Evolutionary conservation across 2,888 invertebrate genomes (phyloP).

Genomic region (Ecliptopera silaceata): DNA sequence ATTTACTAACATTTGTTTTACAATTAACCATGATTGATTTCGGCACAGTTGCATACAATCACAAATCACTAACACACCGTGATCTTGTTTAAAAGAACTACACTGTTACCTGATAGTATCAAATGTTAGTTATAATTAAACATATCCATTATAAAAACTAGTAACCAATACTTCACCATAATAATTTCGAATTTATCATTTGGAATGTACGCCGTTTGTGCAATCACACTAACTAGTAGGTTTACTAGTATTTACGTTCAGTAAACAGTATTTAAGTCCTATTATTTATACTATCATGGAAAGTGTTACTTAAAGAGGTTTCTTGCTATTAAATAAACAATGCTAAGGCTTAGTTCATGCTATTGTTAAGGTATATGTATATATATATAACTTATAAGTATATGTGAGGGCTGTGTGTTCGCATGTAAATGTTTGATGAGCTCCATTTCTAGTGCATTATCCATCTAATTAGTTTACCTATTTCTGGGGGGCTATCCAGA

Average conservation of each 20-base stretch:
- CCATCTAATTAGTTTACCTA: too few relatives aligned
- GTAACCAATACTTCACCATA: background rate
- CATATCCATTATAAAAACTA: too few relatives aligned
- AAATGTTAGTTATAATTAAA: too few relatives aligned
- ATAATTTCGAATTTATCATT: conserved; percentile 12
- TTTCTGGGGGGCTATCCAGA: too few relatives aligned
- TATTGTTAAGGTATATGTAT: conserved; percentile 1
- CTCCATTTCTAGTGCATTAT: background rate
- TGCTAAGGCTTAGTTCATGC: background rate
- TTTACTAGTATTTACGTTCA: conserved; percentile 8
- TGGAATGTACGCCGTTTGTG: background rate
- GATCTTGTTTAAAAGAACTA: too few relatives aligned
- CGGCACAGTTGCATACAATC: too few relatives aligned
- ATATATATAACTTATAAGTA: too few relatives aligned
- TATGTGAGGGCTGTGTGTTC: conserved; percentile 7
- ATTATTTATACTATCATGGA: conserved; percentile 19
- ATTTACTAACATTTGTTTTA: too few relatives aligned
- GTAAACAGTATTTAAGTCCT: conserved; percentile 22
- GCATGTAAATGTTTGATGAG: conserved; percentile 6
- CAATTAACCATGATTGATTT: too few relatives aligned
- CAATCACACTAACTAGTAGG: conserved; percentile 4
- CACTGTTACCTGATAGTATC: too few relatives aligned
- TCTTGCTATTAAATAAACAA: conserved; percentile 6
- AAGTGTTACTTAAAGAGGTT: conserved; percentile 10
- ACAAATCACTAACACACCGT: too few relatives aligned